Base-by-base conservation (phyloP, 1,140 invertebrate species). In the Homalodisca vitripennis region DNA sequence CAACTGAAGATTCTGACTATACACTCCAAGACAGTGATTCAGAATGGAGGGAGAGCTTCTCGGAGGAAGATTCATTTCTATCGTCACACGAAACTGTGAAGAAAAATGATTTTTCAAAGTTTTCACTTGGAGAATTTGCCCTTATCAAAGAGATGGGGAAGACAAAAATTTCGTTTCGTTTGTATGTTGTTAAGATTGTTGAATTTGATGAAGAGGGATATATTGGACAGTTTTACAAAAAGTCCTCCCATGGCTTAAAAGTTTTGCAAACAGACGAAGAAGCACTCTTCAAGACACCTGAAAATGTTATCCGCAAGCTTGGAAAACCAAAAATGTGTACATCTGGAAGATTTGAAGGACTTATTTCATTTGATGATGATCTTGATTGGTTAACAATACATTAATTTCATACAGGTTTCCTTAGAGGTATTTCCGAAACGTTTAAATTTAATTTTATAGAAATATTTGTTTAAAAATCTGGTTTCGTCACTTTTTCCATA, bases 171-270 rank as follows among this genome's bases (percentile, higher is more conserved):
- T 34, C 31, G 29, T 64, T 3, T n/a, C 31, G 27, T 10, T 17
- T 64, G 29, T 64, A 64, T 34, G 62, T 64, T n/a, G 31, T 17
- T 24, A 64, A 34, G 27, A 20, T 64, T 13, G 34, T 34, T n/a
- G 62, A 64, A 12, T 64, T 14, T 64, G 62, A 64, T 34, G 62
- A 64, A 64, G 62, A 26, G 14, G 62, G 62, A 12, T 64, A n/a
- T 26, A 64, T 64, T 34, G 31, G 62, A 10, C 62, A 64, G 20
- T 64, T 64, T 34, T 64, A n/a, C 22, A 64, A 64, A 20, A 64
- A 64, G 24, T 6, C 6, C 13, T 6, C 24, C 24, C 6, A 3
- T 60, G 55, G 2, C 2, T n/a, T 3, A 27, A 60, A 31, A 60
- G 24, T 60, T 27, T 3, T 6, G 26, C 22, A 24, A 27, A 60